Base-by-base conservation (phyloP, 2,888 invertebrate genomes). In the Eupithecia centaureata region DNA sequence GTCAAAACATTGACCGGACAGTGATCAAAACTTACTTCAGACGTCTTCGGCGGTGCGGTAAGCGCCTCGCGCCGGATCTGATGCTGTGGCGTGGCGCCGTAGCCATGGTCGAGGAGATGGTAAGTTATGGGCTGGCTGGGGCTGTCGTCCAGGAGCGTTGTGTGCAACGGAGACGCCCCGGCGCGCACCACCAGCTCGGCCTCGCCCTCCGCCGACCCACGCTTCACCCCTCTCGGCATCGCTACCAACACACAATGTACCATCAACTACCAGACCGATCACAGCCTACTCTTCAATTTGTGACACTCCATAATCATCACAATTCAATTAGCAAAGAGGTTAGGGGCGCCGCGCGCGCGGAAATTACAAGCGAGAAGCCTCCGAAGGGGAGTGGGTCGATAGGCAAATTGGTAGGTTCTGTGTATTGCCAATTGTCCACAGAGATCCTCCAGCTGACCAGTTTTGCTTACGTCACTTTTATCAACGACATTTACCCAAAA, bases 21-120 rank as follows among this genome's bases (percentile, higher is more conserved):
- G 27, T 2, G 27, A 27, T 52, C 52, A n/a, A 30, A 56, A 87
- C 92, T 91, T 86, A 94, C 94, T 88, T 94, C 94, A 74, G 95
- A 94, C 79, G 93, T 93, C 87, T 93, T 94, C 84, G 94, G 93
- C 84, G 94, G 94, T 83, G 88, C 91, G 75, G 92, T 84, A 78
- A 88, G 94, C 83, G 90, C 94, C 88, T 94, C 94, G 73, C 94
- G 93, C 81, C 95, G 93, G 77, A 95, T 94, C 87, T 95, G 95
- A 80, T 95, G 95, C 84, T 95, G 95, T 72, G 97, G 96, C 75
- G 97, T 96, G 81, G 96, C 96, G 76, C 97, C 97, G 92, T 97
- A 97, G 78, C 97, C 97, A 86, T 97, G 97, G 89, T 97, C 97
- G 79, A 97, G 94, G 80, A 97, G 94, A 90, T 97, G 97, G 76